These are phyloP conservation scores for Solea solea DNA, from an alignment of 2,113 vertebrate species.

Conservation along the genomic window DNA sequence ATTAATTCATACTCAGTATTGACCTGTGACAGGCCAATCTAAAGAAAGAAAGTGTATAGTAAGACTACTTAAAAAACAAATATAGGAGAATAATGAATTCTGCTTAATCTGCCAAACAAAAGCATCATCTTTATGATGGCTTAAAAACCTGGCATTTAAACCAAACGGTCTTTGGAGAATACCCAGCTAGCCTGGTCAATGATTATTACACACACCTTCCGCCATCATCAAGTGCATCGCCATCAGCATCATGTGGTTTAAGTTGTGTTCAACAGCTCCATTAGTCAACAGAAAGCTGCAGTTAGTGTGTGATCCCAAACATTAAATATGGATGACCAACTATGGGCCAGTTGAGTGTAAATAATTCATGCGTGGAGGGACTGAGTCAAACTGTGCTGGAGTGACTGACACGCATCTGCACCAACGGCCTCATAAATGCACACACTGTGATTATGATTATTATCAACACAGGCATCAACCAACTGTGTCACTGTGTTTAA, in stretches of 20 bases:
- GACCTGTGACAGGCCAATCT: not conserved
- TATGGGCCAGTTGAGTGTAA: conserved; percentile 67
- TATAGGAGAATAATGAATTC: conserved; percentile 13
- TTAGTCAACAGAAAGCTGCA: conserved; percentile 67
- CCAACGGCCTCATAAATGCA: conserved; percentile 50
- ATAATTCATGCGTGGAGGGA: conserved; percentile 74
- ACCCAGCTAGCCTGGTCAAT: conserved; percentile 3
- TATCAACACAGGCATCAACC: conserved; percentile 24
- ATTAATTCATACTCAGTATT: not conserved
- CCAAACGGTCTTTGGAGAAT: not conserved
- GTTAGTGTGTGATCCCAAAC: conserved; percentile 44
- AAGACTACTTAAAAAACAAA: not conserved
- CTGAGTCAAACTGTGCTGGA: conserved; percentile 36
- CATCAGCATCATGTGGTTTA: conserved; percentile 30
- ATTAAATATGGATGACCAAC: conserved; percentile 78
- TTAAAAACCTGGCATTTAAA: conserved; percentile 15
- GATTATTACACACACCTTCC: conserved; percentile 15
- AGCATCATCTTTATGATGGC: conserved; percentile 19
- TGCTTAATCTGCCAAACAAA: conserved; percentile 27
- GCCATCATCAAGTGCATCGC: conserved; percentile 27
- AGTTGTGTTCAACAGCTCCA: conserved; percentile 53
- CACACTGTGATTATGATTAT: conserved; percentile 57
- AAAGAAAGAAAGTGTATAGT: not conserved
- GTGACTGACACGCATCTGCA: conserved; percentile 59
- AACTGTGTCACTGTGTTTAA: not conserved